These are phyloP conservation scores for Passer montanus DNA, from an alignment of 2,113 vertebrate genomes.

Conservation along the genomic window DNA sequence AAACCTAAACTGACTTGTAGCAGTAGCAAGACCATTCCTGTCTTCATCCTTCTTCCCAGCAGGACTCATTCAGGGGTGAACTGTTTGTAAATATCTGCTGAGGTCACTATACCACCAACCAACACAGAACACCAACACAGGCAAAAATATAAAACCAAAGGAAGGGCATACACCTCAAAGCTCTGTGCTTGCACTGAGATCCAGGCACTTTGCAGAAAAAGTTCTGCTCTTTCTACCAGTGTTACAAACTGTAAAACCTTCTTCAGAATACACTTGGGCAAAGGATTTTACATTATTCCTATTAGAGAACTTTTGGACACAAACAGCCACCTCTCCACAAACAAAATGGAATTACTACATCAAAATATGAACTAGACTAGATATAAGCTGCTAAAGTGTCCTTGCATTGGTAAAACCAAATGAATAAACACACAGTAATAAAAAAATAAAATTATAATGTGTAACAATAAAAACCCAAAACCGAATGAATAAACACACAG, in stretches of 20 bases:
- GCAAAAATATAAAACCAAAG: neutral
- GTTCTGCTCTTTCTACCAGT: neutral
- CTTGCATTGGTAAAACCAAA: neutral
- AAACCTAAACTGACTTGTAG: neutral
- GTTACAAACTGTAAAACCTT: neutral
- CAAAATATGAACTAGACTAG: neutral
- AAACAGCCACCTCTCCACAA: neutral
- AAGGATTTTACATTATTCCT: neutral
- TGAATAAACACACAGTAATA: neutral
- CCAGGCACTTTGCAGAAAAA: neutral
- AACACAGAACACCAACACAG: neutral
- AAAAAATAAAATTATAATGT: neutral
- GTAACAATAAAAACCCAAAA: neutral
- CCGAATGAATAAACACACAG: neutral
- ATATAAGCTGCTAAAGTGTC: neutral
- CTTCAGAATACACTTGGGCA: neutral
- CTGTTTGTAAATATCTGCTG: neutral
- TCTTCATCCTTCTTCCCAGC: neutral
- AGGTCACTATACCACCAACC: neutral
- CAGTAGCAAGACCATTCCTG: neutral
- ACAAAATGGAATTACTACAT: neutral
- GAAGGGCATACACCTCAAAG: neutral
- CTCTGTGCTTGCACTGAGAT: neutral
- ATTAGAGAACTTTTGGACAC: neutral
- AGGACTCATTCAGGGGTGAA: neutral